Conservation (phyloP, 2,113 vertebrate genomes). For the Apodemus speciosus region DNA sequence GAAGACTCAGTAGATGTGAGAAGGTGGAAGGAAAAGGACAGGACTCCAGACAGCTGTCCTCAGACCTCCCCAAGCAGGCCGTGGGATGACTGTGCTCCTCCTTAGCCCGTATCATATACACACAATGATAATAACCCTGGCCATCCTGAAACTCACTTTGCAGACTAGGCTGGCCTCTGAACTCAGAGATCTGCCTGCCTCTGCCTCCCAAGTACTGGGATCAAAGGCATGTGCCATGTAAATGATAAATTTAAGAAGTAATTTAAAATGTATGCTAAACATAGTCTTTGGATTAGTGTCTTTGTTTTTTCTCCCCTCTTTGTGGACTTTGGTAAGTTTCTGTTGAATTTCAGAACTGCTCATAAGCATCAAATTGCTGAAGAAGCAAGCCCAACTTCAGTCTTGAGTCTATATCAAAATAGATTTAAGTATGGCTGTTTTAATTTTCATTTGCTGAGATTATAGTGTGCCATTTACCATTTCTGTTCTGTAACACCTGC, state of each 20-base stretch:
- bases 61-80: not conserved
- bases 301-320: not conserved
- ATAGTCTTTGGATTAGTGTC: not conserved
- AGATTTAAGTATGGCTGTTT: not conserved
- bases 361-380: not conserved
- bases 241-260: not conserved
- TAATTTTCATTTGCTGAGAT: not conserved
- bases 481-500: not conserved
- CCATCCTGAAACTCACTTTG: no score
- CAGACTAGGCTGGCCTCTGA: not conserved
- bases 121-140: not conserved
- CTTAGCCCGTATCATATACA: not conserved
- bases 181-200: not conserved
- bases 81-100: not conserved
- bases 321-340: not conserved
- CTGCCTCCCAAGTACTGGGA: not conserved
- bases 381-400: not conserved
- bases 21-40: not conserved
- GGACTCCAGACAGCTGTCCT: not conserved
- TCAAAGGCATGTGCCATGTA: not conserved
- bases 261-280: not conserved
- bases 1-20: not conserved
- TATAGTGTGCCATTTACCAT: not conserved
- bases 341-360: constrained; percentile 29
- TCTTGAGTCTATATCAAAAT: not conserved